These are phyloP conservation scores for Diprion similis DNA, from an alignment of 1,140 invertebrate genomes.

Conservation along the genomic window DNA sequence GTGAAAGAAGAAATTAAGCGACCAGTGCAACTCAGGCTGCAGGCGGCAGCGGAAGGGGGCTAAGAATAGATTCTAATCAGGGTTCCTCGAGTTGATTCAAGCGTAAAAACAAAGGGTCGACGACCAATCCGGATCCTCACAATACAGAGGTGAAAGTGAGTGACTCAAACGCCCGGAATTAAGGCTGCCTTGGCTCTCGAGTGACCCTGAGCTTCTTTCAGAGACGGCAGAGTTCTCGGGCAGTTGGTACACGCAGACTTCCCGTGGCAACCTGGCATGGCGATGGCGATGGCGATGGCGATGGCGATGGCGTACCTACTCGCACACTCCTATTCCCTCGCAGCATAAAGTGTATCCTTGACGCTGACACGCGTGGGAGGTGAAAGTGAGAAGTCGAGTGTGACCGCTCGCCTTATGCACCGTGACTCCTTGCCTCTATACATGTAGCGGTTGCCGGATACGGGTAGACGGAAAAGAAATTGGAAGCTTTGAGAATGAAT, in stretches of 20 bases:
- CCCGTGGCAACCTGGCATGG: neutral
- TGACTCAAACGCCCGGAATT: constrained; percentile 1
- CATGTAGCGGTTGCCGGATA: no score
- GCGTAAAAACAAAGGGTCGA: neutral
- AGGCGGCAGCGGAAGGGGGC: no score
- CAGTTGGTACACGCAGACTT: neutral
- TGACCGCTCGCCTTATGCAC: neutral
- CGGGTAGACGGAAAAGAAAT: no score
- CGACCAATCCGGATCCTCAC: neutral
- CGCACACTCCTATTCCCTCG: neutral
- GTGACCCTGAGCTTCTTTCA: constrained; percentile 5
- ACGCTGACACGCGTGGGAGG: neutral
- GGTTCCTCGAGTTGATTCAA: neutral
- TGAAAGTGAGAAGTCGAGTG: constrained; percentile 4
- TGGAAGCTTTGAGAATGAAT: no score
- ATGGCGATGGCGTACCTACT: no score
- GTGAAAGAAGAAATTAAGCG: no score
- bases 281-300: no score
- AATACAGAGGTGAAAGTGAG: neutral
- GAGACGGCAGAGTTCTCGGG: neutral
- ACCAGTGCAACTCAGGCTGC: no score
- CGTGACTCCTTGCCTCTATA: no score
- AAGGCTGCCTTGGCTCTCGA: constrained; percentile 1
- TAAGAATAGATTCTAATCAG: neutral
- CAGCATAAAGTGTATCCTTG: neutral